Percentiles rank a stretch among this genome's conserved stretches.
Evolutionary conservation across 2,113 vertebrate species (phyloP).

Genomic region (Sceloporus tristichus): DNA sequence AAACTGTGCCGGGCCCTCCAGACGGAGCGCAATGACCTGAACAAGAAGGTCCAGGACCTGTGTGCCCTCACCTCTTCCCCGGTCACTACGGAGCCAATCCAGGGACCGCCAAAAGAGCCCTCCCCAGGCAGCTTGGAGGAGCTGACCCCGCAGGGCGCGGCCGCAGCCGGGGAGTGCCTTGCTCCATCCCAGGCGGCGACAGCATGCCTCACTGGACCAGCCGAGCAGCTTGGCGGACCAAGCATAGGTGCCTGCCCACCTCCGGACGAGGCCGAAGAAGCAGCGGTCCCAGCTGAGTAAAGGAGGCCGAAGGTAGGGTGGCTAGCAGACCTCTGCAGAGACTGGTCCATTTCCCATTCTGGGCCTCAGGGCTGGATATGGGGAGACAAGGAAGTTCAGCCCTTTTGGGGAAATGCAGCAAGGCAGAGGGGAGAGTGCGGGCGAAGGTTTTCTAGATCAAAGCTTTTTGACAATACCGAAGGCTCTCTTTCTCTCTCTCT

Average conservation of each 20-base stretch:
- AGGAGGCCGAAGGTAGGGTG: slow-evolving; percentile 45
- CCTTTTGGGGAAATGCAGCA: slow-evolving; percentile 25
- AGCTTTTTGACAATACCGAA: slow-evolving; percentile 53
- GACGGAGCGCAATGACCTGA: slow-evolving; percentile 95
- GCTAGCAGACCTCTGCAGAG: not conserved
- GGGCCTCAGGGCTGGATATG: slow-evolving; percentile 5
- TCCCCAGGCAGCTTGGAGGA: slow-evolving; percentile 46
- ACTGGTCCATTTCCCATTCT: slow-evolving; percentile 42
- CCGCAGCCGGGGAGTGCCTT: slow-evolving; percentile 6
- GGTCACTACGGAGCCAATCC: not conserved
- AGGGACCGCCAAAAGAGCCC: slow-evolving; percentile 53
- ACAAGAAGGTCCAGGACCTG: slow-evolving; percentile 93
- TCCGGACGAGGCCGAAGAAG: slow-evolving; percentile 61
- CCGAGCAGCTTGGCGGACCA: slow-evolving; percentile 39
- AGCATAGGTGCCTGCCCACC: slow-evolving; percentile 56
- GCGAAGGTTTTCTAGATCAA: slow-evolving; percentile 58
- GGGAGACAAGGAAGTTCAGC: slow-evolving; percentile 24
- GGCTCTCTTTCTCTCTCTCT: slow-evolving; percentile 53
- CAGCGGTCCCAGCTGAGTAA: slow-evolving; percentile 58
- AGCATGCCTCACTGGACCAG: slow-evolving; percentile 26
- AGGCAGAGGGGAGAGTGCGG: not conserved
- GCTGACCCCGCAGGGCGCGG: slow-evolving; percentile 1
- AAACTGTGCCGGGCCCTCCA: slow-evolving; percentile 95
- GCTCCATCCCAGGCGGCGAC: not conserved
- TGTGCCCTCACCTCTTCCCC: slow-evolving; percentile 69